phyloP scores from a whole-genome alignment of 2,113 vertebrate genomes.

The Odocoileus hemionus region DNA sequence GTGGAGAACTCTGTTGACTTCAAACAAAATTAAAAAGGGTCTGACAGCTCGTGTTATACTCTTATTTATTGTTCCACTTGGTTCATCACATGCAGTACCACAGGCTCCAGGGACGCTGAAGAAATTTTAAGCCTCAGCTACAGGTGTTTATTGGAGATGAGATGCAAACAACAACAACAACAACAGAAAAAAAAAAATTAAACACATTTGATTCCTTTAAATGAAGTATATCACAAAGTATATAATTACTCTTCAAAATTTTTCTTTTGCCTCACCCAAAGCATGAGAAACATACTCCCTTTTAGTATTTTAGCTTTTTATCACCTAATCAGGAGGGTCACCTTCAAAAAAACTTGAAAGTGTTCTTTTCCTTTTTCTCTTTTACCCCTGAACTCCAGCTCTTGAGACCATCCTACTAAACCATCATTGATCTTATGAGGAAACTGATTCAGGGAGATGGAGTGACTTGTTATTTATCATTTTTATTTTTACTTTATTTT shows the following conservation, averaged over 20 bases:
- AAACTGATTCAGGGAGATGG: background rate
- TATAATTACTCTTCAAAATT: background rate
- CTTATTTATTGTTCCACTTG: background rate
- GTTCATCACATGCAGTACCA: background rate
- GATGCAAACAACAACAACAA: background rate
- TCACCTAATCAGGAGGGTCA: background rate
- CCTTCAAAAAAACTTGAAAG: background rate
- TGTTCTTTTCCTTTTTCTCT: background rate
- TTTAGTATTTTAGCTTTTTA: constrained; percentile 6
- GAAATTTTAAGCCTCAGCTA: background rate
- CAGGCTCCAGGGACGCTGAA: background rate
- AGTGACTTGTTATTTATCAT: background rate
- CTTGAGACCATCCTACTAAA: background rate
- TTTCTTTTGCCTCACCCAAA: background rate
- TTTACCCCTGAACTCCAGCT: background rate
- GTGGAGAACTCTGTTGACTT: background rate
- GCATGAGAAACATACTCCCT: background rate
- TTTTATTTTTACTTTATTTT: background rate
- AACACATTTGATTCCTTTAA: background rate
- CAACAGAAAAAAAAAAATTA: too few species aligned
- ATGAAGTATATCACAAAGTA: background rate
- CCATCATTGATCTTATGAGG: background rate
- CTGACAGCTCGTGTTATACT: background rate
- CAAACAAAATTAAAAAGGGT: background rate
- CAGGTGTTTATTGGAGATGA: background rate